phyloP scores from a whole-genome alignment of 2,797 vertebrate genomes.

The Trachurus trachurus region DNA sequence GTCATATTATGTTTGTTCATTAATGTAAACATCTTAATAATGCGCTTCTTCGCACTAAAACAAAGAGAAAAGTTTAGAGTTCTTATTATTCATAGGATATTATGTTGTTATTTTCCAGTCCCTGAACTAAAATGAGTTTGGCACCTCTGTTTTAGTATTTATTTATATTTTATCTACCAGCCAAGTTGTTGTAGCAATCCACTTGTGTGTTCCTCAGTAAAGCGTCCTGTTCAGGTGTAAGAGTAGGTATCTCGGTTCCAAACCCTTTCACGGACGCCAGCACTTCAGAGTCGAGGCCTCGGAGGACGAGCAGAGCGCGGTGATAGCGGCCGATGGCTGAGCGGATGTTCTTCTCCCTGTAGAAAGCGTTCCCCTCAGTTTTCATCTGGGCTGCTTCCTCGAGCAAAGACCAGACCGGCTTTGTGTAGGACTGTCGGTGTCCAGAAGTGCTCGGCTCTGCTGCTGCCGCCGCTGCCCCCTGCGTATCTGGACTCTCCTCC shows the following conservation, averaged over 20 bases:
- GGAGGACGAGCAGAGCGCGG: conserved; percentile 89
- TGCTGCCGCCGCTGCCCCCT: conserved; percentile 43
- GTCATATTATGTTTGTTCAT: no score
- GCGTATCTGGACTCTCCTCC: conserved; percentile 29
- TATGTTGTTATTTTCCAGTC: no score
- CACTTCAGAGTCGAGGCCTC: conserved; percentile 87
- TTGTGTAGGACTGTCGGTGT: conserved; percentile 14
- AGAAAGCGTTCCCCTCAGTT: conserved; percentile 89
- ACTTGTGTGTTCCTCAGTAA: conserved; percentile 87
- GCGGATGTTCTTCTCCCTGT: conserved; percentile 88
- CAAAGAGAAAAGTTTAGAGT: no score
- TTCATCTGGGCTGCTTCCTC: conserved; percentile 88
- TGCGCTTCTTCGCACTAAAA: no score
- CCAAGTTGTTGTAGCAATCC: conserved; percentile 95
- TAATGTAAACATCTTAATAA: no score
- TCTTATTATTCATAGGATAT: no score
- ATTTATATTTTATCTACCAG: conserved; percentile 82
- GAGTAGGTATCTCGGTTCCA: conserved; percentile 76
- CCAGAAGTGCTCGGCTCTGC: conserved; percentile 30
- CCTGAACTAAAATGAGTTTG: no score
- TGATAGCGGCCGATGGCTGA: conserved; percentile 91
- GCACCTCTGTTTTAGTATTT: no score
- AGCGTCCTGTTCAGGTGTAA: conserved; percentile 85
- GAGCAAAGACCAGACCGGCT: conserved; percentile 81
- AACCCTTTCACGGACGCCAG: conserved; percentile 84